phyloP scores from a whole-genome alignment of 1,140 invertebrate genomes.

The Araneus ventricosus region DNA sequence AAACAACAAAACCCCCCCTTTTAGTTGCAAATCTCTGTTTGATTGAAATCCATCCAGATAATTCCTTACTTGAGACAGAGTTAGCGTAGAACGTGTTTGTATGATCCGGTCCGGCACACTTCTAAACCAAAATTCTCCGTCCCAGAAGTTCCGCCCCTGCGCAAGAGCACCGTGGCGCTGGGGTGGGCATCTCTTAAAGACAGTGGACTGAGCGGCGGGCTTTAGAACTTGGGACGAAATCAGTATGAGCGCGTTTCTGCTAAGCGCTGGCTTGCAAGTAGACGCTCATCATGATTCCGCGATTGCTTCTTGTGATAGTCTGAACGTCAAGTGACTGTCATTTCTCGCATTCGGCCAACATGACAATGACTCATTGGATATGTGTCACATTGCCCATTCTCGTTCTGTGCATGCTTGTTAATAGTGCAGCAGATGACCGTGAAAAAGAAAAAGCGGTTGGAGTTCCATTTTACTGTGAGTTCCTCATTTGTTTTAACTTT shows the following conservation, averaged over 20 bases:
- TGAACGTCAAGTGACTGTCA: not conserved
- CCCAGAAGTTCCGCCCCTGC: not conserved
- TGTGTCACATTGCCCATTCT: not conserved
- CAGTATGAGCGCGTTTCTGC: not conserved
- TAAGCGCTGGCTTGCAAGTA: not conserved
- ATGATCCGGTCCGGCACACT: not conserved
- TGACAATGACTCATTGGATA: not conserved
- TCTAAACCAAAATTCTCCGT: not conserved
- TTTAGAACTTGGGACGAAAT: conserved; percentile 14
- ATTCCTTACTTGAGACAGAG: not conserved
- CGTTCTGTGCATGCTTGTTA: not conserved
- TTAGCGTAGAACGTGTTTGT: not conserved
- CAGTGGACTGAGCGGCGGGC: not conserved
- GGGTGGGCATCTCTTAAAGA: not conserved
- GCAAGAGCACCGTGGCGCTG: not conserved
- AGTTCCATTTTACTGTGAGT: not conserved
- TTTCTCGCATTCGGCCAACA: not conserved
- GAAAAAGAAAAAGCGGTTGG: not conserved
- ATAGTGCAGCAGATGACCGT: not conserved
- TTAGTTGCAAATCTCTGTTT: not conserved
- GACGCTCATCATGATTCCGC: not conserved
- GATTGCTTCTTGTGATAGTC: not conserved
- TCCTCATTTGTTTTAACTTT: not conserved
- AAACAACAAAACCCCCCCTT: too few species aligned
- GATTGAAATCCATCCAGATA: not conserved